These are phyloP conservation scores for Anneissia japonica DNA, from an alignment of 35 echinoderm and acorn worm genomes.

Conservation along the genomic window DNA sequence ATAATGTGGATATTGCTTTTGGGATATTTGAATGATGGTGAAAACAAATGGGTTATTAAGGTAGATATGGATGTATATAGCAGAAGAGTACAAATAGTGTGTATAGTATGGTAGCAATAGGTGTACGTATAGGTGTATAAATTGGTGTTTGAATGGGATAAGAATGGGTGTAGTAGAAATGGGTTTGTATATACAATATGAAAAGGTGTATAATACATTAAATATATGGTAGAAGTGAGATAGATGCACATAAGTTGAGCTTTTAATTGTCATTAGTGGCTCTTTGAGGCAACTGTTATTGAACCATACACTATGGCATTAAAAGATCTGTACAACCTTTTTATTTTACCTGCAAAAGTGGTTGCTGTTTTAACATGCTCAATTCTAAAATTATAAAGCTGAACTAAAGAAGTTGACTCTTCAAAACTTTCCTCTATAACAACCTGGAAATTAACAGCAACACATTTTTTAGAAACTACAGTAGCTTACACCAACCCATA, in stretches of 20 bases:
- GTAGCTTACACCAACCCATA: no score
- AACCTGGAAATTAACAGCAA: no score
- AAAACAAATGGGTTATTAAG: no score
- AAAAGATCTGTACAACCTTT: neutral
- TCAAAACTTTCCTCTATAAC: conserved; percentile 67
- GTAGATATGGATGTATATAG: no score
- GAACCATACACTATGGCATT: neutral
- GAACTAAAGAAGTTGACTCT: conserved; percentile 66
- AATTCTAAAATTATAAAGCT: conserved; percentile 59
- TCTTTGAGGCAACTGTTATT: neutral
- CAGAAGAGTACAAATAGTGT: no score
- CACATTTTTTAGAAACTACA: no score
- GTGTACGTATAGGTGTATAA: no score
- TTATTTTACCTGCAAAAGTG: conserved; percentile 52
- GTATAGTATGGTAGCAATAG: no score
- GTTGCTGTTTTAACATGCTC: conserved; percentile 50
- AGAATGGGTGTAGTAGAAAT: neutral
- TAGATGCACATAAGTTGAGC: neutral
- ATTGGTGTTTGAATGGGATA: no score
- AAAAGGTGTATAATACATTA: neutral
- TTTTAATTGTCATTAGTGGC: neutral
- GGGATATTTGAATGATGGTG: no score
- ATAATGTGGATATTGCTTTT: no score
- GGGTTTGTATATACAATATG: neutral
- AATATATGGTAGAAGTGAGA: neutral